Evolutionary conservation across 2,113 vertebrate genomes (phyloP).

Genomic region (Calcarius ornatus): DNA sequence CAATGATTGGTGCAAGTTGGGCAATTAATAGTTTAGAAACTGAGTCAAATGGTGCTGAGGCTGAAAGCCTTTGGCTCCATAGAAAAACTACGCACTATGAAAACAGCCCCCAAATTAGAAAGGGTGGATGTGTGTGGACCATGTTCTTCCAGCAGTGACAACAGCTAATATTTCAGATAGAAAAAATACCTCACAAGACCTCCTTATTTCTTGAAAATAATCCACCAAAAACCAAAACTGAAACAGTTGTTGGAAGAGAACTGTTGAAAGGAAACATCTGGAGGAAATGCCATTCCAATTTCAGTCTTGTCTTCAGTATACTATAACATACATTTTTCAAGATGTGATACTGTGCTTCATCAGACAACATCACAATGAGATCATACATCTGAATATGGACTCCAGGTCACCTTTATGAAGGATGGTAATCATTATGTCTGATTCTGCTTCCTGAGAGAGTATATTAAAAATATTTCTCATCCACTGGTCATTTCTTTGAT

Average conservation of each 20-base stretch:
- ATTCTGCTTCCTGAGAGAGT: conserved; percentile 20
- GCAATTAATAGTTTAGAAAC: not conserved
- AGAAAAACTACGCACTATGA: not conserved
- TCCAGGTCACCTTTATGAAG: not conserved
- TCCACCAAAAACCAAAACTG: not conserved
- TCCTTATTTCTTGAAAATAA: not conserved
- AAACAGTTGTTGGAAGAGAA: not conserved
- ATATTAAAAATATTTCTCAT: not conserved
- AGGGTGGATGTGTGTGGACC: not conserved
- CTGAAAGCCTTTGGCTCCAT: not conserved
- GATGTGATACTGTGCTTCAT: conserved; percentile 32
- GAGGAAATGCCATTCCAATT: conserved; percentile 54
- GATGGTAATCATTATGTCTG: not conserved
- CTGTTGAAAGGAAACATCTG: conserved; percentile 54
- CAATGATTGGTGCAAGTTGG: not conserved
- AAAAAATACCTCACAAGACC: not conserved
- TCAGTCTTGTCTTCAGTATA: conserved; percentile 37
- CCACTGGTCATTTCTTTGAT: not conserved
- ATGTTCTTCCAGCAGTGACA: not conserved
- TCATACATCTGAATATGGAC: conserved; percentile 20
- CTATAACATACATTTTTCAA: conserved; percentile 18
- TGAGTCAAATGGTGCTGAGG: not conserved
- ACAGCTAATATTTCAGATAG: not conserved
- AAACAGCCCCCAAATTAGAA: not conserved
- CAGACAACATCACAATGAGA: conserved; percentile 20